Percentiles rank a stretch among this genome's conserved stretches.
Conservation (phyloP, 2,888 invertebrate genomes). For the Aphidius colemani region DNA sequence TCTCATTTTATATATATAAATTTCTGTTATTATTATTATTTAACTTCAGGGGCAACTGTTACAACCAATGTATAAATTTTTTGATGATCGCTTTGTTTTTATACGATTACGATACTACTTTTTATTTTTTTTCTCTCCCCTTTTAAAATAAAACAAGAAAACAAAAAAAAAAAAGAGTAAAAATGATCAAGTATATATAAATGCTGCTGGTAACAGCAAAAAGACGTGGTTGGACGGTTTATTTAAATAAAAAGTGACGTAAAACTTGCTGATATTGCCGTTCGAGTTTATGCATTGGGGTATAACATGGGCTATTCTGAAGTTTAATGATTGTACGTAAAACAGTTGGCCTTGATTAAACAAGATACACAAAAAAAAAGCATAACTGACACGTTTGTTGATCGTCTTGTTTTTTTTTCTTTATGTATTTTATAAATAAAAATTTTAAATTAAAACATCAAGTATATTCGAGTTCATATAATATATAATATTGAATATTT, state of each 20-base stretch:
- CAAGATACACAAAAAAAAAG: constrained; percentile 34
- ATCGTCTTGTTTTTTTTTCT: no score
- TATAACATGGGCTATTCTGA: constrained; percentile 56
- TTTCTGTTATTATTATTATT: constrained; percentile 32
- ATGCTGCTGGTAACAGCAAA: constrained; percentile 19
- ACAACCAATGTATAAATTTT: constrained; percentile 13
- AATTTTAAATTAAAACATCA: no score
- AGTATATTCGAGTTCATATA: no score
- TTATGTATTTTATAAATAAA: no score
- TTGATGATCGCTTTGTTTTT: not conserved
- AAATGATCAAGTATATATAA: constrained; percentile 10
- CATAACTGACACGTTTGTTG: no score
- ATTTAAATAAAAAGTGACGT: constrained; percentile 56
- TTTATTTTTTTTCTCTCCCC: not conserved
- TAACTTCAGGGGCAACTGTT: constrained; percentile 25
- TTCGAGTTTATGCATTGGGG: constrained; percentile 57
- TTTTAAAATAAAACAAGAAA: not conserved
- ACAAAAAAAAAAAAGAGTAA: no score
- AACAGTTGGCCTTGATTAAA: constrained; percentile 58
- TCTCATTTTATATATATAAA: not conserved
- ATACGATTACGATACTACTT: no score
- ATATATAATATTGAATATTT: no score
- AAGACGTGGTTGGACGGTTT: constrained; percentile 39
- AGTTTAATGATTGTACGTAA: constrained; percentile 57
- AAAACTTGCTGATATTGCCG: constrained; percentile 53